Percentiles rank a stretch among this genome's conserved stretches.
Conservation (phyloP, 2,113 vertebrate genomes). For the Corythaixoides concolor region DNA sequence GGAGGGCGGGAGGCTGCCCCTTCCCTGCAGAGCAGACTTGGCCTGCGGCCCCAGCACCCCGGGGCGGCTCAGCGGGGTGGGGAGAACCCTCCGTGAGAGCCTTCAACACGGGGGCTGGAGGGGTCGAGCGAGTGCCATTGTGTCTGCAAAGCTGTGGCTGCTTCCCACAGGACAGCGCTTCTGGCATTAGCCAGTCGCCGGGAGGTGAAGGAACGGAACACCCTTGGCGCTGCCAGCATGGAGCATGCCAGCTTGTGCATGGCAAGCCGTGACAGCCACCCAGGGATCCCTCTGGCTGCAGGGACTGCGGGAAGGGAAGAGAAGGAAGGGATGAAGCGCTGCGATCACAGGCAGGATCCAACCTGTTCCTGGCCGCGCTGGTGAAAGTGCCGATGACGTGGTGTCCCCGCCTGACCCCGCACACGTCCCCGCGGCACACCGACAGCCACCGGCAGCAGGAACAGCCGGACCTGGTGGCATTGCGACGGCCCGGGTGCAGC, state of each 20-base stretch:
- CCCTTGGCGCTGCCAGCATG: background rate
- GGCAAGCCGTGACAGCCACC: background rate
- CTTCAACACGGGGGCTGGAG: background rate
- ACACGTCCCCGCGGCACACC: background rate
- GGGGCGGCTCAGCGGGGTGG: background rate
- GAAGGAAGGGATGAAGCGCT: slow-evolving; percentile 6
- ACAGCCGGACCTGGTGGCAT: background rate
- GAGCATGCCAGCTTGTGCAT: background rate
- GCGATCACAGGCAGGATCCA: slow-evolving; percentile 7
- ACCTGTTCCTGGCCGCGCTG: background rate
- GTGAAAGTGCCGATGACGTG: background rate
- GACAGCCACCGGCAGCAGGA: background rate
- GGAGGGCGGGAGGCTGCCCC: background rate
- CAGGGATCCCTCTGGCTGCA: slow-evolving; percentile 21
- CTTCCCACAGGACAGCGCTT: background rate
- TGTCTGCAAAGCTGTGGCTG: background rate
- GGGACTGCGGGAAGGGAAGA: background rate
- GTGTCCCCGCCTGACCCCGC: slow-evolving; percentile 38
- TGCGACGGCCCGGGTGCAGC: rapidly evolving
- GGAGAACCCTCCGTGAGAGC: background rate
- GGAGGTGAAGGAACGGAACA: background rate
- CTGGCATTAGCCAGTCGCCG: background rate
- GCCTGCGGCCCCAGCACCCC: rapidly evolving
- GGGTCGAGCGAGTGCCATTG: background rate
- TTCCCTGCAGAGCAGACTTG: background rate